A percentile compares a stretch with the other conserved stretches of the same genome.
Evolutionary conservation across 2,113 vertebrate species (phyloP).

Genomic region (Tylochromis polylepis): DNA sequence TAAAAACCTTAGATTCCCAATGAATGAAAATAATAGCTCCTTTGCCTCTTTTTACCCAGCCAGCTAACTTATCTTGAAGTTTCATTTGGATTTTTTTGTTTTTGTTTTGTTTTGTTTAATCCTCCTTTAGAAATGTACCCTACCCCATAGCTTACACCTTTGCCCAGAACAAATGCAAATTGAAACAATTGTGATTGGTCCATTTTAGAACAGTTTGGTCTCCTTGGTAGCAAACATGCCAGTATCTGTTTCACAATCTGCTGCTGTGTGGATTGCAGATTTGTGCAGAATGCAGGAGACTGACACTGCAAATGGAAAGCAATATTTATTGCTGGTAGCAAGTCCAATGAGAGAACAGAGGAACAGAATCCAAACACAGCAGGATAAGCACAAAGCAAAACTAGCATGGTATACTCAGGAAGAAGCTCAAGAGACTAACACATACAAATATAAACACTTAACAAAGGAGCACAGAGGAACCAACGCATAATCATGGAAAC

Average conservation of each 20-base stretch:
- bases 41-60: not conserved
- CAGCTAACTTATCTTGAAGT: not conserved
- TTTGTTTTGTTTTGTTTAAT: not conserved
- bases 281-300: not conserved
- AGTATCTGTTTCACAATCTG: not conserved
- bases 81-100: not conserved
- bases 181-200: not conserved
- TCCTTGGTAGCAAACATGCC: not conserved
- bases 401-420: not conserved
- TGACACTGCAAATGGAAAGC: not conserved
- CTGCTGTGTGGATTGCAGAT: not conserved
- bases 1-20: not conserved
- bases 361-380: not conserved
- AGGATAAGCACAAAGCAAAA: not conserved
- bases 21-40: not conserved
- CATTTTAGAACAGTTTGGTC: not conserved
- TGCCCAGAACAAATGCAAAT: not conserved
- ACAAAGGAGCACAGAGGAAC: not conserved
- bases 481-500: not conserved
- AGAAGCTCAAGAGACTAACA: not conserved
- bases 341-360: not conserved
- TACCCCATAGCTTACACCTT: not conserved
- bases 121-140: not conserved
- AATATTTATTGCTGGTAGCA: not conserved
- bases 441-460: not conserved